Percentiles rank a stretch among this genome's conserved stretches.
These are phyloP conservation scores for Semaprochilodus insignis DNA, from an alignment of 2,797 vertebrate genomes.

Conservation along the genomic window DNA sequence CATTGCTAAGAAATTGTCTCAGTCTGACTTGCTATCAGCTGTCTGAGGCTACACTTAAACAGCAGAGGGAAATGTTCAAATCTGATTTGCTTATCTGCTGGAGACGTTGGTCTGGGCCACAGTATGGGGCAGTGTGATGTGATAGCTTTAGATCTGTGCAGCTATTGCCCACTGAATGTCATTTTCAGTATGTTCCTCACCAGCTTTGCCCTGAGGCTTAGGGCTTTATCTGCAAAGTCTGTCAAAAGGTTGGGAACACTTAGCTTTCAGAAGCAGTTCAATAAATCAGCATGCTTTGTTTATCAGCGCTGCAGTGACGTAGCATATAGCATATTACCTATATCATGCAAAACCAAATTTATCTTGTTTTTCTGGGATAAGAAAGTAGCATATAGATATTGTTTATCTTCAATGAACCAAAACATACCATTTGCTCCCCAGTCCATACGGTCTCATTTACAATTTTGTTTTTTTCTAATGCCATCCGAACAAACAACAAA, in stretches of 20 bases:
- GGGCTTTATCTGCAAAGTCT: background rate
- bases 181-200: background rate
- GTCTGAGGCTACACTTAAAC: constrained; percentile 19
- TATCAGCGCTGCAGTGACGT: too few species aligned
- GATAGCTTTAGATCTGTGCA: background rate
- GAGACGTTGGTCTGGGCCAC: constrained; percentile 6
- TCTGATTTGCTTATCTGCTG: constrained; percentile 39
- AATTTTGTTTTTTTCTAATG: too few species aligned
- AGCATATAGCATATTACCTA: too few species aligned
- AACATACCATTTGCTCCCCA: too few species aligned
- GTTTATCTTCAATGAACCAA: too few species aligned
- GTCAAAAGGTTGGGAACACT: background rate
- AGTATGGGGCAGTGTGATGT: background rate
- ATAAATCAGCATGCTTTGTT: background rate
- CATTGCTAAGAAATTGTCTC: background rate
- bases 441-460: too few species aligned
- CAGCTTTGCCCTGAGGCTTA: background rate
- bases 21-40: constrained; percentile 14
- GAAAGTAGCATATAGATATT: too few species aligned
- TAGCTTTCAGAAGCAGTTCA: background rate
- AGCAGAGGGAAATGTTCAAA: constrained; percentile 20
- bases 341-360: too few species aligned
- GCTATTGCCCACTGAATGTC: background rate
- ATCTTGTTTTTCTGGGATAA: too few species aligned
- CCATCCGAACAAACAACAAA: too few species aligned